Conservation (phyloP, 2,797 vertebrate species). For the Micropoecilia bifurca region DNA sequence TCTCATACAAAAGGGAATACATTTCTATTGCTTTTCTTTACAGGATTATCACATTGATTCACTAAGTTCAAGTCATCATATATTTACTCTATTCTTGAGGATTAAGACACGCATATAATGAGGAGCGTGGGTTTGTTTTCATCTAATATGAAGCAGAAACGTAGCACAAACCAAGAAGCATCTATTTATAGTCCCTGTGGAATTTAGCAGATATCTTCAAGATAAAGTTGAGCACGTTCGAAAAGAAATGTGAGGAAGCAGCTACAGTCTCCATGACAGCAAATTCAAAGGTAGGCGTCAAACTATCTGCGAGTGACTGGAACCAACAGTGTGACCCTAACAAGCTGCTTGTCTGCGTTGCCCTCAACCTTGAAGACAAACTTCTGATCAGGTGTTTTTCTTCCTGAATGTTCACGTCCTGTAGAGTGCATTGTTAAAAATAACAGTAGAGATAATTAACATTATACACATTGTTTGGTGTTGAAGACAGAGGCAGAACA, state of each 20-base stretch:
- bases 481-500: slow-evolving; percentile 54
- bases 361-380: slow-evolving; percentile 41
- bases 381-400: slow-evolving; percentile 23
- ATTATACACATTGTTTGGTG: slow-evolving; percentile 34
- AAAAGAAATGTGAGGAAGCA: slow-evolving; percentile 45
- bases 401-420: slow-evolving; percentile 36
- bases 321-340: slow-evolving; percentile 60
- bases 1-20: background rate
- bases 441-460: slow-evolving; percentile 44
- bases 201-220: slow-evolving; percentile 27
- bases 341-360: slow-evolving; percentile 37
- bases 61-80: background rate
- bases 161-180: background rate
- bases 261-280: slow-evolving; percentile 69
- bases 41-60: background rate
- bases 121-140: background rate
- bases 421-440: slow-evolving; percentile 37
- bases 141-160: background rate
- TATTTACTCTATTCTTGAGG: background rate
- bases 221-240: slow-evolving; percentile 23
- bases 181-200: slow-evolving; percentile 2
- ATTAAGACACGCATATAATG: background rate
- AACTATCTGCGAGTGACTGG: slow-evolving; percentile 42
- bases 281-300: slow-evolving; percentile 46
- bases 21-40: background rate